Evolutionary conservation across 2,888 invertebrate species (phyloP), one percentile per base, ranked within the genome.

Genomic region (Monoplex corrugatus): DNA sequence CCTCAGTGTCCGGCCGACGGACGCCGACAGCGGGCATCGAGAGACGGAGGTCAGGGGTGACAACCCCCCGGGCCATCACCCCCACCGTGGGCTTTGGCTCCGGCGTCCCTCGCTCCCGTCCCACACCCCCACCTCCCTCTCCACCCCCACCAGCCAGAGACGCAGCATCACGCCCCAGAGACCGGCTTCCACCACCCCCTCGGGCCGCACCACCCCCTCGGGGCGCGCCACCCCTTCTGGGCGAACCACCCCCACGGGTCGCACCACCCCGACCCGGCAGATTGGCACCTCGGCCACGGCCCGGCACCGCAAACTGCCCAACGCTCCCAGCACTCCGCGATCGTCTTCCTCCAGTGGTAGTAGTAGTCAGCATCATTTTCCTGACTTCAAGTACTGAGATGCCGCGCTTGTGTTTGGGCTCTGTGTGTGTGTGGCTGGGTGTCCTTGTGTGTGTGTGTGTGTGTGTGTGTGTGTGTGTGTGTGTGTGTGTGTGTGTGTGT

Each of bases 71-170:
- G 50, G 92, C 94, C 80, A 94, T 92, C n/a, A 94, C 94, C 28
- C 93, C 94, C 13, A 92, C 94, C 38, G 91, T 93, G 63, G 91
- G 93, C 16, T 93, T 93, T 45, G 90, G 92, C 19, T 91, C 92
- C 35, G 82, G 90, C 35, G 89, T 89, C 45, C 89, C 90, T 16
- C 90, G 91, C 40, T 91, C 91, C 68, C 90, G 92, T 63, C 94
- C 94, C n/a, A 95, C 94, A 92, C 94, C 35, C 92, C 93, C 84
- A 93, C 92, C 38, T 91, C 94, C 10, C 91, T 92, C 90, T 86
- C 90, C 87, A 75, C 92, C 86, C 89, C 93, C 90, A 82, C 90
- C 88, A 50, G 92, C 87, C 89, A 92, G 92, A 93, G 0, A 38
- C 72, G 72, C n/a, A 32, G 75, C 35, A 83, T 87, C 82, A 90